Evolutionary conservation across 1,140 invertebrate species (phyloP).

Genomic region (Maconellicoccus hirsutus): DNA sequence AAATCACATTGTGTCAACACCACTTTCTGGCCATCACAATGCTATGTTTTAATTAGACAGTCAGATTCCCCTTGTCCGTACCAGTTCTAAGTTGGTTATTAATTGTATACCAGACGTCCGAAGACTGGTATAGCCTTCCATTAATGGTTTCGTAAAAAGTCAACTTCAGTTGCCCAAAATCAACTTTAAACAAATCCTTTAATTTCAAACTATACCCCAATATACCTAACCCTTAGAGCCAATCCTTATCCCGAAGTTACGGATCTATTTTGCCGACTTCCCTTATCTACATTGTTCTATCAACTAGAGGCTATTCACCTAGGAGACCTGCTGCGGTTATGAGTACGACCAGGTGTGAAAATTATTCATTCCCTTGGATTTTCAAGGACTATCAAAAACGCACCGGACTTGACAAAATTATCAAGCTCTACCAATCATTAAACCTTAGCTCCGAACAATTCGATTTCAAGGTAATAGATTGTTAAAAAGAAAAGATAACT

Average conservation of each 20-base stretch:
- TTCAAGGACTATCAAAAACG: conserved; percentile 61
- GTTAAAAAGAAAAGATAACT: conserved; percentile 70
- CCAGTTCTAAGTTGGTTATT: conserved; percentile 68
- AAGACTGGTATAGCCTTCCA: no score
- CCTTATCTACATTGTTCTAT: conserved; percentile 82
- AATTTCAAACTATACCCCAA: no score
- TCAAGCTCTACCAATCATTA: conserved; percentile 52
- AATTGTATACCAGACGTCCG: conserved; percentile 45
- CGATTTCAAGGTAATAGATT: conserved; percentile 58
- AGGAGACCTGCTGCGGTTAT: conserved; percentile 79
- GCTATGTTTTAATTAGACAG: conserved; percentile 82
- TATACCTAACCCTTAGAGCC: conserved; percentile 40
- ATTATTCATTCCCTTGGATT: conserved; percentile 58
- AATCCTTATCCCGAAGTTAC: conserved; percentile 67
- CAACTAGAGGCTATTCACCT: conserved; percentile 80
- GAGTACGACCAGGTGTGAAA: conserved; percentile 54
- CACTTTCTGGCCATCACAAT: conserved; percentile 59
- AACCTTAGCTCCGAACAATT: conserved; percentile 55
- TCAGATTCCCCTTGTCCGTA: conserved; percentile 64
- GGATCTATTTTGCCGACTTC: conserved; percentile 71
- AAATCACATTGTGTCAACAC: conserved; percentile 67
- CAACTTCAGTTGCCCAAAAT: no score
- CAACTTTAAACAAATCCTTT: no score
- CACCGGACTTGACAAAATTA: conserved; percentile 58
- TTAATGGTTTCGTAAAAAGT: no score